Evolutionary conservation across 2,797 vertebrate genomes (phyloP).

Genomic region (Centroberyx gerrardi): DNA sequence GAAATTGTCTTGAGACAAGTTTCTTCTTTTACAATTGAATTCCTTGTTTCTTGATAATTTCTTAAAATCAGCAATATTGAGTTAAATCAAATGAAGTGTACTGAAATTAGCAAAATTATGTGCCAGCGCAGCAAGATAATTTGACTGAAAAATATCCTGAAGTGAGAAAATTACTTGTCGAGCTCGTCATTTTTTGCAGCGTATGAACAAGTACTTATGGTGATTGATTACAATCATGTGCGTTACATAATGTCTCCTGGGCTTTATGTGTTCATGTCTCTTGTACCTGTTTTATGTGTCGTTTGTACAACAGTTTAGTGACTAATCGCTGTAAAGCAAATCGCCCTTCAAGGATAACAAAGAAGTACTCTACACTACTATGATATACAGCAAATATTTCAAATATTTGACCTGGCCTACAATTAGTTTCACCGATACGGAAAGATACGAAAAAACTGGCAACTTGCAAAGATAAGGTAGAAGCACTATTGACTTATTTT

Average conservation of each 20-base stretch:
- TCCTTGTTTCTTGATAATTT: conserved; percentile 35
- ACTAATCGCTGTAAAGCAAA: conserved; percentile 29
- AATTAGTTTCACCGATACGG: no score
- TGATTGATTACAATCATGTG: conserved; percentile 29
- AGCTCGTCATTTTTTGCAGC: conserved; percentile 15
- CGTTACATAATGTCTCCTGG: conserved; percentile 31
- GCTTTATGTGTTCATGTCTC: conserved; percentile 13
- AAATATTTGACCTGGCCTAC: background rate
- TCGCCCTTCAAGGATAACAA: conserved; percentile 12
- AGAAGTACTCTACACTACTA: background rate
- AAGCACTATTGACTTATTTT: background rate
- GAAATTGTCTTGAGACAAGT: conserved; percentile 34
- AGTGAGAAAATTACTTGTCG: conserved; percentile 15
- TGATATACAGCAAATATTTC: background rate
- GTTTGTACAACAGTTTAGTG: conserved; percentile 29
- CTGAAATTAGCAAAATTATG: conserved; percentile 4
- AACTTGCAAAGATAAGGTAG: background rate
- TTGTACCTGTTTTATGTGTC: conserved; percentile 32
- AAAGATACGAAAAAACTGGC: background rate
- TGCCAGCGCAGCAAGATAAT: background rate
- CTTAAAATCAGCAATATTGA: conserved; percentile 10
- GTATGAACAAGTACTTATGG: conserved; percentile 14
- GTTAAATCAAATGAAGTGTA: conserved; percentile 3
- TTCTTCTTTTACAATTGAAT: conserved; percentile 7
- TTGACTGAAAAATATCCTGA: no score